Conservation (phyloP, 2,797 vertebrate species). For the Lophotriccus pileatus region DNA sequence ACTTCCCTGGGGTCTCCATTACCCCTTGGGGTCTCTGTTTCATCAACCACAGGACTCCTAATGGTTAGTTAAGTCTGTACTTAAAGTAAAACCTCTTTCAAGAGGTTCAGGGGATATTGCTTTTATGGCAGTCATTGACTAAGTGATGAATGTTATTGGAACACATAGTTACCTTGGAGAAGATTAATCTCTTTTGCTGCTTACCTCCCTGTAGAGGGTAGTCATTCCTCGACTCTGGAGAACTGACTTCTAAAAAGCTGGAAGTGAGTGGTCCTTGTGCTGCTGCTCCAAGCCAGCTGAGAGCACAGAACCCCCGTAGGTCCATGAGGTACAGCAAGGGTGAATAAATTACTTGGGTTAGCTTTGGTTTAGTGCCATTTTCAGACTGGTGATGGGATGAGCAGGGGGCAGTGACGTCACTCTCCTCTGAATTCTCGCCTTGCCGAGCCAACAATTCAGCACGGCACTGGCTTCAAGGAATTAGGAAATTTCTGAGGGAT, state of each 20-base stretch:
- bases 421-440: background rate
- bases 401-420: background rate
- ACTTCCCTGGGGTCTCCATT: background rate
- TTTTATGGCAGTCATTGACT: background rate
- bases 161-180: background rate
- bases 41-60: background rate
- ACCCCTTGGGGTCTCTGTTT: background rate
- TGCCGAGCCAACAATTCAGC: background rate
- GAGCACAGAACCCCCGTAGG: accelerated
- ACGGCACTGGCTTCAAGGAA: background rate
- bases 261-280: background rate
- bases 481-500: background rate
- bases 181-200: background rate
- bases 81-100: background rate
- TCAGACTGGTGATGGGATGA: background rate
- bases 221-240: background rate
- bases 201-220: background rate
- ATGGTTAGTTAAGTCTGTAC: background rate
- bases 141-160: background rate
- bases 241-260: background rate
- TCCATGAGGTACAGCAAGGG: accelerated
- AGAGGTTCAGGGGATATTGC: background rate
- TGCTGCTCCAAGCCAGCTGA: background rate
- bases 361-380: background rate
- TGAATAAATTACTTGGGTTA: accelerated